Base-by-base conservation (phyloP, 2,113 vertebrate species). In the Sylvilagus bachmani region DNA sequence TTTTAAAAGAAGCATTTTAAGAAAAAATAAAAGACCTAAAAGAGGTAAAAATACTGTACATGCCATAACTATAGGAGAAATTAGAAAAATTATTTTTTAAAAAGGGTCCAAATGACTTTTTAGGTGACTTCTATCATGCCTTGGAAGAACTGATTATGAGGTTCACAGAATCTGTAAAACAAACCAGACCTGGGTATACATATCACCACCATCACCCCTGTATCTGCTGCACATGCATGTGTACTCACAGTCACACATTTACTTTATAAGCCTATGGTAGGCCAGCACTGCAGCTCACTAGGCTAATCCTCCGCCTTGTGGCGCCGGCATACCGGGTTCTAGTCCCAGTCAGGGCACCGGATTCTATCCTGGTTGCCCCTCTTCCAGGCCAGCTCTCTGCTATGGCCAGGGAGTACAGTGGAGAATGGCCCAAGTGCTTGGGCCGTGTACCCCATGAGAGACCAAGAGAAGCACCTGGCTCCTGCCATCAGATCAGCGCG, bases 141-240 rank as follows among this genome's bases (percentile, higher is more conserved):
- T 84, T 38, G 61, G 64, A 89, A 84, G 58, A 95, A 83, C n/a
- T 58, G 21, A 21, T 31, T 31, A 51, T 6, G 6, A 89, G 31
- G n/a, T 11, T 62, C 19, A 38, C 1, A 44, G 64, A 74, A 78
- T 77, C 70, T 78, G 29, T 10, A 69, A 58, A 89, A 22, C 25
- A n/a, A 74, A 67, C 21, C 19, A 80, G 3, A 66, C 10, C n/a
- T 67, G 53, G 2, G 16, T 29, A 62, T 0, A 36, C 13, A 10
- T 4, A 33, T 67, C 16, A 36, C 19, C 58, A 69, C 6, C 11
- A 12, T 29, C 16, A 10, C 6, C 24, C 2, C 22, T 38, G 64
- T 61, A 22, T n/a, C 11, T 36, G 4, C 24, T 13, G 51, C 8
- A n/a, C 1, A 0, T 5, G 25, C 1, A 6, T 8, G 13, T 31